Conservation (phyloP, 2,888 invertebrate species). For the Platycheirus rosarum region DNA sequence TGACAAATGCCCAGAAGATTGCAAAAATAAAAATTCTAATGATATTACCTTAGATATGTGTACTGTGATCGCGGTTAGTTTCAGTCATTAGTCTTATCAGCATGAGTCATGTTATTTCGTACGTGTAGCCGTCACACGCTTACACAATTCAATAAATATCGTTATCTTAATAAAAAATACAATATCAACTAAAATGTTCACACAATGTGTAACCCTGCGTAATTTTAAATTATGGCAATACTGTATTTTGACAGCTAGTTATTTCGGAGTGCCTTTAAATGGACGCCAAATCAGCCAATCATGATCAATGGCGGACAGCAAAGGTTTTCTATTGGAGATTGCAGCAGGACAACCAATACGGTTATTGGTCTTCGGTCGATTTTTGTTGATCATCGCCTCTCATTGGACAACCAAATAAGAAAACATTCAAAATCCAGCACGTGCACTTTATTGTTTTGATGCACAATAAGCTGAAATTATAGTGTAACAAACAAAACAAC, state of each 20-base stretch:
- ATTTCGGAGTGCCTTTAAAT: constrained; percentile 76
- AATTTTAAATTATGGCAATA: constrained; percentile 36
- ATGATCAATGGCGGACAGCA: constrained; percentile 77
- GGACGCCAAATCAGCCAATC: constrained; percentile 78
- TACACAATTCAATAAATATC: no score
- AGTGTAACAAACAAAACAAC: constrained; percentile 64
- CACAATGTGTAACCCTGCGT: neutral
- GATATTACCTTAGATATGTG: no score
- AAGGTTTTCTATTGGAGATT: constrained; percentile 77
- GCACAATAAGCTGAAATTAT: constrained; percentile 53
- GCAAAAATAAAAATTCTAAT: no score
- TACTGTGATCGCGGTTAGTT: no score
- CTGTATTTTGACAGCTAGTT: constrained; percentile 65
- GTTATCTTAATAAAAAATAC: no score
- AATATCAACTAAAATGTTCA: no score
- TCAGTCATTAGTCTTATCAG: no score
- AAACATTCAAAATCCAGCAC: constrained; percentile 75
- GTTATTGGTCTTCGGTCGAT: constrained; percentile 76
- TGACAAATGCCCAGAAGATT: no score
- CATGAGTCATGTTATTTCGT: no score
- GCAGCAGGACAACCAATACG: constrained; percentile 75
- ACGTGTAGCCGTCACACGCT: no score
- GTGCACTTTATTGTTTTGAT: constrained; percentile 75
- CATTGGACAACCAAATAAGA: constrained; percentile 76
- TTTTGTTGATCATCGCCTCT: constrained; percentile 77